phyloP scores from a whole-genome alignment of 2,113 vertebrate species.

The Aspiorhynchus laticeps region DNA sequence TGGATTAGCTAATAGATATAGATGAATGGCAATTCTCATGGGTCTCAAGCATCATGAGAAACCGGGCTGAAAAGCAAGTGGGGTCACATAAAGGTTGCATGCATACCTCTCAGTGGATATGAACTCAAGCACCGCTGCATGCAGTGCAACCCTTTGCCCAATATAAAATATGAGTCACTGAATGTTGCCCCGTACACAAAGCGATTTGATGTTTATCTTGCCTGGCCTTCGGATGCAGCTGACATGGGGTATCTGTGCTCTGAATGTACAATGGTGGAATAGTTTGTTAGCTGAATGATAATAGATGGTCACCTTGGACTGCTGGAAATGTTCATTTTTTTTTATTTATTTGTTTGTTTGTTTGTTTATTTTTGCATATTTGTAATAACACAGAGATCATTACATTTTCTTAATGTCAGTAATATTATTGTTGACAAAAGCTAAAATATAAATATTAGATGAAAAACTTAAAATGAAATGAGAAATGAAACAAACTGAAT shows the following conservation, averaged over 20 bases:
- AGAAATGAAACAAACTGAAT: too few species aligned
- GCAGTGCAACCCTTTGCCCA: conserved; percentile 3
- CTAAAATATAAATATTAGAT: not conserved
- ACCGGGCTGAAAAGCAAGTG: not conserved
- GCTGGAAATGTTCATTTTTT: not conserved
- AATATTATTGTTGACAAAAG: not conserved
- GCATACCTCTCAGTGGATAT: not conserved
- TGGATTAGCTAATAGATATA: conserved; percentile 53
- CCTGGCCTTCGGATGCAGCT: not conserved
- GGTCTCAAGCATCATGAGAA: conserved; percentile 22
- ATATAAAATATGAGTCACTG: conserved; percentile 31
- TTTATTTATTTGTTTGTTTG: not conserved
- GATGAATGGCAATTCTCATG: conserved; percentile 40
- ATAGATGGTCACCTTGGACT: conserved; percentile 39
- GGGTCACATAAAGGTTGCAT: conserved; percentile 11
- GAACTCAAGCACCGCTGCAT: conserved; percentile 12
- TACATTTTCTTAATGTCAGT: not conserved
- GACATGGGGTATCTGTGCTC: conserved; percentile 38
- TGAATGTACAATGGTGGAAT: conserved; percentile 8
- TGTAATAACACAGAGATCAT: not conserved
- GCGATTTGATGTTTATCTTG: conserved; percentile 47
- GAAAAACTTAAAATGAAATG: not conserved
- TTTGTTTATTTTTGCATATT: not conserved
- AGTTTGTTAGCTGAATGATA: conserved; percentile 21
- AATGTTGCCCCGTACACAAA: conserved; percentile 43